A percentile compares a stretch with the other conserved stretches of the same genome.
Conservation (phyloP, 2,888 invertebrate species). For the Pollenia labialis region DNA sequence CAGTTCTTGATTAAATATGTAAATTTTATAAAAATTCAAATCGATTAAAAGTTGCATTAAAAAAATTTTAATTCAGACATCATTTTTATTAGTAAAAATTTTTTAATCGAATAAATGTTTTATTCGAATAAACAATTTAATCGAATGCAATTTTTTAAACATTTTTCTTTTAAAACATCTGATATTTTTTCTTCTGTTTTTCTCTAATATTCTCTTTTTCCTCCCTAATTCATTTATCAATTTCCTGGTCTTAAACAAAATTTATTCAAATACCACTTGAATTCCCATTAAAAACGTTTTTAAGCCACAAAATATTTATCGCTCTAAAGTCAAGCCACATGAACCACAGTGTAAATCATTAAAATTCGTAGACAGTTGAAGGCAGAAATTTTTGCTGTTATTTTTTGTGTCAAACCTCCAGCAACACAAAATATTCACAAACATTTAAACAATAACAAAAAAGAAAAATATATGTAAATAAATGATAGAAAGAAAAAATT, state of each 20-base stretch:
- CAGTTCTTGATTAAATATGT: too few species aligned
- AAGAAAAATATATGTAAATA: conserved; percentile 2
- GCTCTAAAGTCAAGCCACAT: background rate
- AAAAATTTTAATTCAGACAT: too few species aligned
- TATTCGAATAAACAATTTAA: too few species aligned
- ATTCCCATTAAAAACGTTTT: background rate
- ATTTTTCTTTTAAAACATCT: too few species aligned
- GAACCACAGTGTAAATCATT: conserved; percentile 35
- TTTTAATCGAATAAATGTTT: too few species aligned
- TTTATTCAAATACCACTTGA: background rate
- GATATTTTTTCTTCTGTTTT: too few species aligned
- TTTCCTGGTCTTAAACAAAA: background rate
- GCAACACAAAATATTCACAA: background rate
- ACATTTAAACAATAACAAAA: background rate
- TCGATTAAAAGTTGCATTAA: too few species aligned
- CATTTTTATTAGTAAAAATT: too few species aligned
- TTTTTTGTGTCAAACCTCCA: background rate
- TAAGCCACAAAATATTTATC: conserved; percentile 11
- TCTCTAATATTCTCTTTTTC: too few species aligned
- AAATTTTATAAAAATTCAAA: too few species aligned
- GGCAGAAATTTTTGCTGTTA: conserved; percentile 2
- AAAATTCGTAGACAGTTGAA: conserved; percentile 24
- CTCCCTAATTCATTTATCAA: too few species aligned
- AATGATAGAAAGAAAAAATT: background rate
- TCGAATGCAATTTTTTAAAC: too few species aligned